Base-by-base conservation (phyloP, 1,140 invertebrate genomes). In the Xylocopa sonorina region DNA sequence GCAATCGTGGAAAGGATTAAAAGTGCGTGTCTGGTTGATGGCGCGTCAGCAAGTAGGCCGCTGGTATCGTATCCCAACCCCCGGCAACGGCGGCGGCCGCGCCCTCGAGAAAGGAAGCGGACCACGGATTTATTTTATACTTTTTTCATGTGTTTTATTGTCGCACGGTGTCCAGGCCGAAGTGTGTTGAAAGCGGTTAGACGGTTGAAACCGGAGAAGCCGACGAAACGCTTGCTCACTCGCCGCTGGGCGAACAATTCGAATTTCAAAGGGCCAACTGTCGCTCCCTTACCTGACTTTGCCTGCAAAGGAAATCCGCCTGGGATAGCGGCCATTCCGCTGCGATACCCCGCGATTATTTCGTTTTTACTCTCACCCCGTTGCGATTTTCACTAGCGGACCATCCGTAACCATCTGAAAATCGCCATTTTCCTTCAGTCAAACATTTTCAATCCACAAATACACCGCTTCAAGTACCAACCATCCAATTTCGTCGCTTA, bases 201-300 rank as follows among this genome's bases (percentile, higher is more conserved):
- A 92, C 89, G 89, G 86, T 92, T 93, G 92, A 92, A 93, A 93
- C 81, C 87, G 87, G 91, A 93, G 92, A 92, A 89, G 91, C 90
- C 87, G 88, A 87, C 87, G 86, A 90, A 87, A 89, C 89, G 89
- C 85, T 92, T 91, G 91, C 88, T 86, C 90, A 89, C 89, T 92
- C 89, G 87, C 88, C 85, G 88, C 86, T 88, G 83, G n/a, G 69
- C 84, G 87, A 90, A 91, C 89, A 92, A 92, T 91, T 91, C 86
- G 78, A 86, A 89, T 90, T 91, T 90, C 84, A 91, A 92, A 93
- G 89, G 89, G 83, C 84, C 80, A 88, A 89, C 85, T 83, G 87
- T 69, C 84, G 66, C 74, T 76, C 80, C 64, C 77, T 73, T 71
- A 53, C 50, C 84, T 87, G 85, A 87, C 85, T 87, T 86, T 51